Base-by-base conservation (phyloP, 2,113 vertebrate genomes). In the Rhinichthys klamathensis region DNA sequence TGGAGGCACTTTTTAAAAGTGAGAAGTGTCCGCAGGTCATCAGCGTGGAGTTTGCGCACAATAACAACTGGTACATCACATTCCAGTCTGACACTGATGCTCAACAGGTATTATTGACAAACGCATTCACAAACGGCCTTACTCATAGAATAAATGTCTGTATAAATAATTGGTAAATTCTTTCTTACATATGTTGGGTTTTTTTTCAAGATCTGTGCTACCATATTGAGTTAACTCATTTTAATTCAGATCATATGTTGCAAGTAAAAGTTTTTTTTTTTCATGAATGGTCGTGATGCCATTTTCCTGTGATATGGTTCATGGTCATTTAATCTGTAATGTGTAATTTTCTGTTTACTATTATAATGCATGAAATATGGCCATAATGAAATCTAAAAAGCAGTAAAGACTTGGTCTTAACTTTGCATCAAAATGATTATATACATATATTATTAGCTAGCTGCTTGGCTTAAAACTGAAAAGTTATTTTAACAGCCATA, bases 31-130 rank as follows among this genome's bases (percentile, higher is more conserved):
- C 98, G 69, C 97, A 97, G 92, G 97, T 99, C 90, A 98, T 99
- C 94, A 99, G 97, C 92, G 98, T 98, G 88, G 97, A 99, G 91
- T 99, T 99, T 93, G 98, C 98, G 73, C 98, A 99, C 93, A 99
- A 99, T 93, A 99, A 98, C 95, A 99, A 96, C 96, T 99, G 98
- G 98, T 99, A 99, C 93, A 95, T 99, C 90, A 99, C 98, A 94
- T 99, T 99, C 95, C 97, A 99, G 94, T 99, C 98, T 0, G 98
- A 99, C 87, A 99, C 97, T 0, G 98, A 99, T 76, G 98, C 98
- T 3, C 98, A 99, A 23, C 97, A 99, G 97, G 98, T 99, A 84
- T 49, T 35, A 92, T 27, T 75, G 44, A 32, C 35, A 2, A 70
- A 70, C 13, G 27, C 8, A 54, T 61, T 61, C n/a, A 54, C 16